Evolutionary conservation across 2,797 vertebrate species (phyloP).

Genomic region (Oreortyx pictus): DNA sequence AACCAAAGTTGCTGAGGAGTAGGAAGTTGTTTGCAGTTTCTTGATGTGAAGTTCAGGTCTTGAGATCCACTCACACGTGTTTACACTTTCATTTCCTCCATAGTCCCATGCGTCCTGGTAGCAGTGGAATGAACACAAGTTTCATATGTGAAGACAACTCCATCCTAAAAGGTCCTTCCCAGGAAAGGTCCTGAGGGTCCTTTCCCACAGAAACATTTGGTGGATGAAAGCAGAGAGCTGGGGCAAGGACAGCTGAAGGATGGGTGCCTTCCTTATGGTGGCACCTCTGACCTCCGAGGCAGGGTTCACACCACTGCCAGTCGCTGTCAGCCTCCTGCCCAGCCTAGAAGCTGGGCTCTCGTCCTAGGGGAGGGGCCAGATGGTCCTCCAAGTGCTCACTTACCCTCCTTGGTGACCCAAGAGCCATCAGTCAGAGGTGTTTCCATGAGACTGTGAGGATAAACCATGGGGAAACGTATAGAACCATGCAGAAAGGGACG

Average conservation of each 20-base stretch:
- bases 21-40: background rate
- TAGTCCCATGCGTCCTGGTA: background rate
- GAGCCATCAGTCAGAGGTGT: accelerated
- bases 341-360: background rate
- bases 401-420: background rate
- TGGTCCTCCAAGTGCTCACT: accelerated
- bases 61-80: background rate
- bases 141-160: background rate
- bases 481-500: background rate
- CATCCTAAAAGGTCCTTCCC: background rate
- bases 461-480: background rate
- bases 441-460: background rate
- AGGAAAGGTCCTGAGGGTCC: background rate
- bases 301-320: background rate
- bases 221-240: background rate
- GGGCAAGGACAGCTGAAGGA: background rate
- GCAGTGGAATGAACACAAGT: background rate
- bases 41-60: background rate
- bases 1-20: background rate
- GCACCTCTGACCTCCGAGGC: background rate
- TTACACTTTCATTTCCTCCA: background rate
- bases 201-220: background rate
- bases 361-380: accelerated
- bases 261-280: accelerated
- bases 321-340: background rate